Conservation (phyloP, 2,797 vertebrate species). For the Lepilemur ruficaudatus region DNA sequence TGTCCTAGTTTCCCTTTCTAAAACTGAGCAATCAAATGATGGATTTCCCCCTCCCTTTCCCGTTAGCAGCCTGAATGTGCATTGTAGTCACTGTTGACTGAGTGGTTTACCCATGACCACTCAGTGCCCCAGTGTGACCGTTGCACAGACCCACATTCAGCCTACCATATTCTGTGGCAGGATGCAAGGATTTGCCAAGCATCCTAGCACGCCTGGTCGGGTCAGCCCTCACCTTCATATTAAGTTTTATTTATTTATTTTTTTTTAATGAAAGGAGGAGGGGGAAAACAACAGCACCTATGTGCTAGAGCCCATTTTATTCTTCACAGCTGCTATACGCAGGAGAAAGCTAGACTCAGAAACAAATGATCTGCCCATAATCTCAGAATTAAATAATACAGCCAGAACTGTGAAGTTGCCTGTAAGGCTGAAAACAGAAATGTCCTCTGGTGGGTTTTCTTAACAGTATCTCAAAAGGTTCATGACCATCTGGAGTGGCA, state of each 20-base stretch:
- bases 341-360: background rate
- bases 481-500: background rate
- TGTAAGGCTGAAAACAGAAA: background rate
- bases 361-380: background rate
- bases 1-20: constrained; percentile 64
- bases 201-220: background rate
- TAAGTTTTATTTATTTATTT: background rate
- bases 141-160: background rate
- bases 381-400: no score
- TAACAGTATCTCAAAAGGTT: background rate
- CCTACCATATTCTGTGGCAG: background rate
- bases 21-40: constrained; percentile 61
- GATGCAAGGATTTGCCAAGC: background rate
- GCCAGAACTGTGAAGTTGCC: background rate
- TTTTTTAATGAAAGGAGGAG: no score
- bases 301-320: background rate
- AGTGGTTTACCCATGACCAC: background rate
- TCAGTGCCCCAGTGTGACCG: background rate
- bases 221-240: background rate
- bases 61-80: background rate
- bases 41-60: constrained; percentile 1
- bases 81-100: background rate
- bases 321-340: background rate
- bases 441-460: background rate
- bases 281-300: no score